These are phyloP conservation scores for Drosophila teissieri DNA, from an alignment of 1,140 invertebrate species.

Conservation along the genomic window DNA sequence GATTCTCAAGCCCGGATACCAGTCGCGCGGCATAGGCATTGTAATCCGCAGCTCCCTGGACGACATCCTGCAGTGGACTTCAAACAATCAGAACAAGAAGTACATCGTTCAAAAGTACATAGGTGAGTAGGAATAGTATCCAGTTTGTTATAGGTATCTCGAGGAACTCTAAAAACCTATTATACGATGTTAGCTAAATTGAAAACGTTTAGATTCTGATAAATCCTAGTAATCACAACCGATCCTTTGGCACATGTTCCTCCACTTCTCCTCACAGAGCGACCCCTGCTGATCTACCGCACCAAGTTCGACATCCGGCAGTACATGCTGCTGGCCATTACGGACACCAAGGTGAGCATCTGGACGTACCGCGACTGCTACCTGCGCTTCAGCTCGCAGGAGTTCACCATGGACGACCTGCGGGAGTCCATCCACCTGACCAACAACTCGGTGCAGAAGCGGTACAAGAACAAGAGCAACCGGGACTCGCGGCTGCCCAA, in stretches of 20 bases:
- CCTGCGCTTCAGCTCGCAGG: slow-evolving; percentile 94
- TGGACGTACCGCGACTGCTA: slow-evolving; percentile 96
- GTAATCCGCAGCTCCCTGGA: slow-evolving; percentile 85
- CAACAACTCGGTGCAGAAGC: slow-evolving; percentile 95
- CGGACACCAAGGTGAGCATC: slow-evolving; percentile 90
- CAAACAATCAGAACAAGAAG: slow-evolving; percentile 87
- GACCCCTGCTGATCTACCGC: slow-evolving; percentile 92
- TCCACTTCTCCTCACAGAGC: slow-evolving; percentile 86
- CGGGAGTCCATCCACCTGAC: slow-evolving; percentile 96
- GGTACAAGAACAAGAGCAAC: slow-evolving; percentile 89
- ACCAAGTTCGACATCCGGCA: slow-evolving; percentile 97
- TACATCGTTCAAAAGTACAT: slow-evolving; percentile 97
- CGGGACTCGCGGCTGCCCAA: slow-evolving; percentile 89
- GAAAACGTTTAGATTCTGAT: too few relatives aligned
- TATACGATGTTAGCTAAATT: too few relatives aligned
- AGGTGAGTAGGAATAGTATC: slow-evolving; percentile 86
- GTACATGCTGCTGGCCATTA: slow-evolving; percentile 94
- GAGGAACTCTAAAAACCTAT: too few relatives aligned
- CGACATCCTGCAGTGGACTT: slow-evolving; percentile 88
- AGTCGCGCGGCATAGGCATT: slow-evolving; percentile 95
- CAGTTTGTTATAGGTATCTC: too few relatives aligned
- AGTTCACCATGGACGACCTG: slow-evolving; percentile 92
- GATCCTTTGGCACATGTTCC: not conserved
- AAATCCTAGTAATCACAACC: too few relatives aligned
- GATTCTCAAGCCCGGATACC: slow-evolving; percentile 96